These are phyloP conservation scores for Erebia aethiops DNA, from an alignment of 2,888 invertebrate genomes.

Conservation along the genomic window DNA sequence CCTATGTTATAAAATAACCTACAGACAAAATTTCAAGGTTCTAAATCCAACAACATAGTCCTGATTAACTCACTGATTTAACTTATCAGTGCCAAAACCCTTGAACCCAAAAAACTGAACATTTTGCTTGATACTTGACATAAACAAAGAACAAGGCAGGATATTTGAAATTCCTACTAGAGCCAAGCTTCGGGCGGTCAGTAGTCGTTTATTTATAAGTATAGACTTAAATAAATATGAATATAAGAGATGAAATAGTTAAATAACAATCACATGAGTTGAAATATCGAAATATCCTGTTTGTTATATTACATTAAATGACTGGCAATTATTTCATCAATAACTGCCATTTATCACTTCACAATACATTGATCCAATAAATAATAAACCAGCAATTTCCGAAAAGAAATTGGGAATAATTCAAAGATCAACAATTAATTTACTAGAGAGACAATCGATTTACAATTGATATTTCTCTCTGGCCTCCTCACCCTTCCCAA, in stretches of 20 bases:
- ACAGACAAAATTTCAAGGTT: background rate
- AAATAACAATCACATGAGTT: background rate
- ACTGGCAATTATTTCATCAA: background rate
- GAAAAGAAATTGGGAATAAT: slow-evolving; percentile 62
- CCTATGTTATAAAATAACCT: background rate
- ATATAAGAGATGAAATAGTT: slow-evolving; percentile 7
- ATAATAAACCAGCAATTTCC: slow-evolving; percentile 65
- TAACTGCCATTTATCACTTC: background rate
- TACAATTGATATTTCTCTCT: too few relatives aligned
- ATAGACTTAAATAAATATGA: slow-evolving; percentile 4
- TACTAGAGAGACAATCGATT: slow-evolving; percentile 1
- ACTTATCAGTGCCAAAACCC: too few relatives aligned
- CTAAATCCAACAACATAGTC: too few relatives aligned
- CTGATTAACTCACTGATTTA: too few relatives aligned
- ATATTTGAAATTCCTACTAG: too few relatives aligned
- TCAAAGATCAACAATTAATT: slow-evolving; percentile 42
- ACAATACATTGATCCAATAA: slow-evolving; percentile 40
- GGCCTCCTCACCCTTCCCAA: too few relatives aligned
- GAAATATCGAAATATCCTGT: slow-evolving; percentile 1
- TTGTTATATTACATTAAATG: background rate
- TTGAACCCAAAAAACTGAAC: too few relatives aligned
- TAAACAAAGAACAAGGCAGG: too few relatives aligned
- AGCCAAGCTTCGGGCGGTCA: too few relatives aligned
- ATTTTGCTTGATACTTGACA: too few relatives aligned
- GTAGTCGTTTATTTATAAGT: too few relatives aligned